phyloP scores from a whole-genome alignment of 2,113 vertebrate species.

The Picathartes gymnocephalus region DNA sequence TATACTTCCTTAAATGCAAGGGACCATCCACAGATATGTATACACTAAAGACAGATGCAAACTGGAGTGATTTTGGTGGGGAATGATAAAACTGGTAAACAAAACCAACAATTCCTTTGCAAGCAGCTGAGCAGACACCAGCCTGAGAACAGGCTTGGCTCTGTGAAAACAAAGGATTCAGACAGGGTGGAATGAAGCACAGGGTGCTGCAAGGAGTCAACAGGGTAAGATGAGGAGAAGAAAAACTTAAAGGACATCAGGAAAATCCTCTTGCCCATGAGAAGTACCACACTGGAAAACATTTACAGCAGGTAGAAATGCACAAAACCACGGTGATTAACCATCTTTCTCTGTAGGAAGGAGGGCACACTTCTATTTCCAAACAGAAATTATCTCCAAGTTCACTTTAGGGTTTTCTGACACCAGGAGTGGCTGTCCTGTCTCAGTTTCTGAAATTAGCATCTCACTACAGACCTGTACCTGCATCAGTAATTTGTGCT shows the following conservation, averaged over 20 bases:
- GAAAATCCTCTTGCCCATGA: not conserved
- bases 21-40: not conserved
- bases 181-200: not conserved
- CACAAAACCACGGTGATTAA: not conserved
- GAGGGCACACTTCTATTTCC: not conserved
- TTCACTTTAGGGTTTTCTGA: not conserved
- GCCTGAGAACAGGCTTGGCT: not conserved
- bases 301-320: not conserved
- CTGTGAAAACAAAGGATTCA: not conserved
- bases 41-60: not conserved
- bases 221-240: not conserved
- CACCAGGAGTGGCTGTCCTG: not conserved
- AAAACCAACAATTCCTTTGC: not conserved
- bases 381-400: not conserved
- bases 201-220: not conserved
- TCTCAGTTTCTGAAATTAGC: not conserved
- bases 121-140: not conserved
- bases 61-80: not conserved
- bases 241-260: not conserved
- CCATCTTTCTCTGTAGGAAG: not conserved
- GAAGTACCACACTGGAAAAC: not conserved
- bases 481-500: not conserved
- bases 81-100: not conserved
- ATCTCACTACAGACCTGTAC: not conserved
- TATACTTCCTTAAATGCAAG: not conserved